Conservation (phyloP, 1,140 invertebrate species). For the Oedothorax gibbosus region DNA sequence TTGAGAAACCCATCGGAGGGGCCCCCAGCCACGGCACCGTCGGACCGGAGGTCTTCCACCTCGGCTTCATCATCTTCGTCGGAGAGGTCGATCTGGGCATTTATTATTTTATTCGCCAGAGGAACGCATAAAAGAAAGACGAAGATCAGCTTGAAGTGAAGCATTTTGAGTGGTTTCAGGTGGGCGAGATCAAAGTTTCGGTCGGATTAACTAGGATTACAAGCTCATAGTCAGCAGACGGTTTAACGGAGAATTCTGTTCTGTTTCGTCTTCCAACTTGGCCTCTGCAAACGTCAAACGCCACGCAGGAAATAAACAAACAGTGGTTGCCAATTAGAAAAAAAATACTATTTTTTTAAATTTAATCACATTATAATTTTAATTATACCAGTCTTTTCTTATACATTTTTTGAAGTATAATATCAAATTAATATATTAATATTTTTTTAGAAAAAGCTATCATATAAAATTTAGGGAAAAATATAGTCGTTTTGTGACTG, state of each 20-base stretch:
- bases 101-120: neutral
- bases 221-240: slow-evolving; percentile 9
- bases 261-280: neutral
- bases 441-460: too few relatives aligned
- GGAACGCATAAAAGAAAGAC: slow-evolving; percentile 17
- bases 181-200: neutral
- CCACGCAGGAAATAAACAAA: slow-evolving; percentile 38
- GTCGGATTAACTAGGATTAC: slow-evolving; percentile 9
- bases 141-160: slow-evolving; percentile 8
- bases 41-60: slow-evolving; percentile 29
- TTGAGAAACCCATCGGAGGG: slow-evolving; percentile 63
- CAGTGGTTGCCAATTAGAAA: neutral
- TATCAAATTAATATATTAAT: too few relatives aligned
- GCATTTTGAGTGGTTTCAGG: neutral
- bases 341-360: neutral
- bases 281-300: slow-evolving; percentile 1
- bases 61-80: slow-evolving; percentile 53
- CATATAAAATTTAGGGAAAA: too few relatives aligned
- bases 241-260: too few relatives aligned
- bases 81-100: slow-evolving; percentile 36
- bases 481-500: too few relatives aligned
- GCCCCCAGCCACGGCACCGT: slow-evolving; percentile 29
- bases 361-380: too few relatives aligned
- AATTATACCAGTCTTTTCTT: too few relatives aligned
- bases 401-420: too few relatives aligned